These are phyloP conservation scores for Parotia lawesii DNA, from an alignment of 2,113 vertebrate species.

Conservation along the genomic window DNA sequence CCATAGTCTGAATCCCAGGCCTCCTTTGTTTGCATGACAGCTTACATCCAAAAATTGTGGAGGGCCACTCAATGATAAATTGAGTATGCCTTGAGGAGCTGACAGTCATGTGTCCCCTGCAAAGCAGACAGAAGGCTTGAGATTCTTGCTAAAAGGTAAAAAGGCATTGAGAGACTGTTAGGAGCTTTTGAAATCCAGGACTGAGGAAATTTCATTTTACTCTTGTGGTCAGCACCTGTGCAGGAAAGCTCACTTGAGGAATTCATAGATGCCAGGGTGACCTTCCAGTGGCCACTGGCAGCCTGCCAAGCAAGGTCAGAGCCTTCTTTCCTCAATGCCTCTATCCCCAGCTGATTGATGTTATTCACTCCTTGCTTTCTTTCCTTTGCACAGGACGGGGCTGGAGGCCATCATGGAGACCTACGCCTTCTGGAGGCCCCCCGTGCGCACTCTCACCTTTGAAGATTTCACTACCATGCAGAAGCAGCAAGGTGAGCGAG, in stretches of 20 bases:
- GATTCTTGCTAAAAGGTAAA: neutral
- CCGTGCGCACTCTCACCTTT: conserved; percentile 94
- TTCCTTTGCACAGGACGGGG: conserved; percentile 81
- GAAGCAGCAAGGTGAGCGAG: conserved; percentile 90
- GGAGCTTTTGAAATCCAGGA: neutral
- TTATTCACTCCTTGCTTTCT: neutral
- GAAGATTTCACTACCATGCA: conserved; percentile 99
- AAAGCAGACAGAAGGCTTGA: neutral
- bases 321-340: neutral
- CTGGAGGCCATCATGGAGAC: conserved; percentile 99
- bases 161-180: neutral
- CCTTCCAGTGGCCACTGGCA: neutral
- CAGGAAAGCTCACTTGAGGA: neutral
- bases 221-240: neutral
- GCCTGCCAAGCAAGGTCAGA: neutral
- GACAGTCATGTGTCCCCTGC: neutral
- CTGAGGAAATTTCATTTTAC: neutral
- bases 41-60: neutral
- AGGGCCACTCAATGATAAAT: neutral
- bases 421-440: conserved; percentile 98
- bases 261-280: neutral
- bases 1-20: neutral
- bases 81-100: neutral
- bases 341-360: neutral
- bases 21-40: neutral